Conservation (phyloP, 2,888 invertebrate genomes). For the Brachyptera risi region DNA sequence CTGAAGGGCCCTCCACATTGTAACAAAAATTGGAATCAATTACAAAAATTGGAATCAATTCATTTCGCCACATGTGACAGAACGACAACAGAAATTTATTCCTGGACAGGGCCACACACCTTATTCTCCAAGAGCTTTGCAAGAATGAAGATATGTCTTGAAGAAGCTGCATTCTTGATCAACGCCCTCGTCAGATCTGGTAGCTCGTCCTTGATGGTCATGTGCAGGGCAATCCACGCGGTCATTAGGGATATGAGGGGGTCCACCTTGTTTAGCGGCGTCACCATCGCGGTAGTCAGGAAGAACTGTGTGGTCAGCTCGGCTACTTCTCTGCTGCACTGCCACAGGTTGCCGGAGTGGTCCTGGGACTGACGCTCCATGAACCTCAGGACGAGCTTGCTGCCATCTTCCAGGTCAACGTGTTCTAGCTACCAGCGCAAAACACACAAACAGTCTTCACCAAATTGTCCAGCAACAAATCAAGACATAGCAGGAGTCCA, state of each 20-base stretch:
- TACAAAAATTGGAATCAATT: too few species aligned
- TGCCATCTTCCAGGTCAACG: conserved; percentile 52
- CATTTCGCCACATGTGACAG: too few species aligned
- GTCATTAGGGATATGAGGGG: conserved; percentile 42
- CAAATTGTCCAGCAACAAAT: too few species aligned
- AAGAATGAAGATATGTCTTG: conserved; percentile 63
- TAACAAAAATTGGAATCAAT: too few species aligned
- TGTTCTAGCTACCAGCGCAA: conserved; percentile 49
- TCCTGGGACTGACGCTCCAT: neutral
- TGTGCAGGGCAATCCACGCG: conserved; percentile 43
- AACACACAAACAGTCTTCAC: too few species aligned
- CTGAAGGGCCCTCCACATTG: too few species aligned
- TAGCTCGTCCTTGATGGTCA: conserved; percentile 37
- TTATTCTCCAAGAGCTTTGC: conserved; percentile 49
- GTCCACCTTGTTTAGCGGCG: conserved; percentile 45
- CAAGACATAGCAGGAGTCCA: too few species aligned
- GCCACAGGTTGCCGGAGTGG: conserved; percentile 46
- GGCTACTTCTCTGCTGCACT: conserved; percentile 52
- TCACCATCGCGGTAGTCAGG: conserved; percentile 53
- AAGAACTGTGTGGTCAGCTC: conserved; percentile 54
- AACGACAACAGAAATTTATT: too few species aligned
- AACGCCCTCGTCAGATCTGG: conserved; percentile 46
- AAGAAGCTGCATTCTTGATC: conserved; percentile 55
- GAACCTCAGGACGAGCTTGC: conserved; percentile 51
- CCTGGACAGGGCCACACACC: too few species aligned